Conservation (phyloP, 1,140 invertebrate genomes). For the Trichogramma pretiosum region DNA sequence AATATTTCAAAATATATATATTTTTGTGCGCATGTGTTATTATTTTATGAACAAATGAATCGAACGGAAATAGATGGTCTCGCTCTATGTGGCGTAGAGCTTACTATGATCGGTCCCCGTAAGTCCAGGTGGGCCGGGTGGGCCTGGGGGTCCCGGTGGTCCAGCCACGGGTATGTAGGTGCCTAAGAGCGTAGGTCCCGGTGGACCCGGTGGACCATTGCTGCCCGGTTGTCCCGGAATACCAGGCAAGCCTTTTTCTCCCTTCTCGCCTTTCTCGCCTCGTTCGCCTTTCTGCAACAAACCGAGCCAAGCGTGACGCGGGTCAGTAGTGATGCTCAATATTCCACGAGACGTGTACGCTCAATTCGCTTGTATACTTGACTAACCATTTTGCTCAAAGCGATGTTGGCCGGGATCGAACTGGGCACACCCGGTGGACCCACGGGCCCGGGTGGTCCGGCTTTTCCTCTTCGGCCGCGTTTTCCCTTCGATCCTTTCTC, state of each 20-base stretch:
- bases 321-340: too few relatives aligned
- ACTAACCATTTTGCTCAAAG: too few relatives aligned
- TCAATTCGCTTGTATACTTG: too few relatives aligned
- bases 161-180: constrained; percentile 50
- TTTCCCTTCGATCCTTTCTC: constrained; percentile 72
- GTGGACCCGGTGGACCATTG: constrained; percentile 51
- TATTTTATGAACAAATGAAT: too few relatives aligned
- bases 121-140: constrained; percentile 60
- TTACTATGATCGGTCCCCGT: constrained; percentile 50
- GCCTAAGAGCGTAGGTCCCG: constrained; percentile 27
- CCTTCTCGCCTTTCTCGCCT: constrained; percentile 57
- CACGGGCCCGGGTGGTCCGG: constrained; percentile 58
- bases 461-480: constrained; percentile 64
- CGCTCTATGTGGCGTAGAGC: constrained; percentile 33
- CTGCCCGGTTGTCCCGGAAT: constrained; percentile 48
- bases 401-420: constrained; percentile 59
- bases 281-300: constrained; percentile 43
- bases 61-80: background rate
- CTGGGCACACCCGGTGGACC: constrained; percentile 63
- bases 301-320: constrained; percentile 65
- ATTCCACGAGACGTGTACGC: too few relatives aligned
- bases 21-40: too few relatives aligned
- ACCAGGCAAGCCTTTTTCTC: constrained; percentile 51
- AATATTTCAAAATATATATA: too few relatives aligned
- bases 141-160: constrained; percentile 54